Evolutionary conservation across 2,113 vertebrate genomes (phyloP), one percentile per base, ranked within the genome.

Genomic region (Gobio gobio): DNA sequence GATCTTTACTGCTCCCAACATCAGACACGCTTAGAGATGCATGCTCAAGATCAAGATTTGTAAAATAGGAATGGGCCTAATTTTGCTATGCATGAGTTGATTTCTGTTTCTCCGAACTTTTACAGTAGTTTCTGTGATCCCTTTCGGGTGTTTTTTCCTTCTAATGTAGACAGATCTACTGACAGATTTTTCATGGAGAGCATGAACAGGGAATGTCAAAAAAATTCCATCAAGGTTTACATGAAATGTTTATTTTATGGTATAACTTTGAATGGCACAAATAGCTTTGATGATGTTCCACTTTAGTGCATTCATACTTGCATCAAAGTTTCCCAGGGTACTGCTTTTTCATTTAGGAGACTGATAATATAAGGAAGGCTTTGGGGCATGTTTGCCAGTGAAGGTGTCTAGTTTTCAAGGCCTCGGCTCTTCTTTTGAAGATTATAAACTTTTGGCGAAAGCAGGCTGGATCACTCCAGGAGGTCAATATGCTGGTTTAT

Each of bases 251-350:
- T 66, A 81, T 82, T 51, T 82, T 68, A 54, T 63, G 78, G 58
- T 47, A 10, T 47, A 80, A 80, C 40, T 64, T 64, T 80, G 61
- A 63, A 79, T 63, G 43, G 24, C 58, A 64, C n/a, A 80, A 20
- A 80, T 64, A 68, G 45, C 79, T 82, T 68, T 68, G 79, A 68
- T 66, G 77, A 63, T 80, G 40, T 82, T 49, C 58, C 40, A 80
- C 61, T 49, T 49, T 64, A 49, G 43, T 64, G 24, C n/a, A 10
- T 80, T 80, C 43, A 68, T 3, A 36, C 45, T 22, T 26, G 54
- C 45, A 68, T 82, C 79, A 82, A 68, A 82, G 79, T 78, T 43
- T 43, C 36, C 56, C 54, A 24, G 54, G 33, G 7, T 49, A 36
- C 29, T 36, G 63, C 43, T 54, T 20, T 54, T 82, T 36, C 26